phyloP scores from a whole-genome alignment of 1,140 invertebrate species.

The Polyergus mexicanus region DNA sequence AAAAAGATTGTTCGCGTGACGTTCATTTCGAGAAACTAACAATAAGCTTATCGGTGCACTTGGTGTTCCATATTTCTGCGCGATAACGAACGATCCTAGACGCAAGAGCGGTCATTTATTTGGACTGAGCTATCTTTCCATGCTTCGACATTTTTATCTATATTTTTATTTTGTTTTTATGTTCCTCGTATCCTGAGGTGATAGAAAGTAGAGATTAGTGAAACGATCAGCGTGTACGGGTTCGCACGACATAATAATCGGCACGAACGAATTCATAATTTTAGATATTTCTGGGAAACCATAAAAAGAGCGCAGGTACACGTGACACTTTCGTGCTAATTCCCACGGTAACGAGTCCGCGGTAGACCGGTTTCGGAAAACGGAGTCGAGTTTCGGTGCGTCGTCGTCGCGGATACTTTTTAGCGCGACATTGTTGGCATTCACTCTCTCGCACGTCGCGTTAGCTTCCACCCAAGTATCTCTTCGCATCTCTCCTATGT shows the following conservation, averaged over 20 bases:
- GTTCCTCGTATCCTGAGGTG: neutral
- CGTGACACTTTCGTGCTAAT: conserved; percentile 62
- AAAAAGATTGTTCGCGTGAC: conserved; percentile 70
- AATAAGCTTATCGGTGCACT: conserved; percentile 9
- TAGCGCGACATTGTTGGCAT: conserved; percentile 74
- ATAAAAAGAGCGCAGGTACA: conserved; percentile 46
- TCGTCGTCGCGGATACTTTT: conserved; percentile 67
- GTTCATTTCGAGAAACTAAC: neutral
- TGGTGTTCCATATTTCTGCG: neutral
- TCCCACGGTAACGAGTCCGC: conserved; percentile 67
- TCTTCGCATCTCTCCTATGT: conserved; percentile 62
- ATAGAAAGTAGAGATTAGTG: neutral
- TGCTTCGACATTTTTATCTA: neutral
- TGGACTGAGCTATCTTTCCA: neutral
- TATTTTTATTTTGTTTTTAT: neutral
- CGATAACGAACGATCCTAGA: neutral
- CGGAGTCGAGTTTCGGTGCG: conserved; percentile 71
- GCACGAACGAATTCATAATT: conserved; percentile 52
- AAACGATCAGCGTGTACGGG: neutral
- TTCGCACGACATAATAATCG: conserved; percentile 17
- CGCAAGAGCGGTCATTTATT: neutral
- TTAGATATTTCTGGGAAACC: conserved; percentile 51
- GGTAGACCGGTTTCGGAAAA: conserved; percentile 74
- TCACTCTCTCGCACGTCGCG: conserved; percentile 65
- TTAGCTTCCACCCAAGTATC: conserved; percentile 74